phyloP scores from a whole-genome alignment of 2,113 vertebrate genomes.

The Galeopterus variegatus region DNA sequence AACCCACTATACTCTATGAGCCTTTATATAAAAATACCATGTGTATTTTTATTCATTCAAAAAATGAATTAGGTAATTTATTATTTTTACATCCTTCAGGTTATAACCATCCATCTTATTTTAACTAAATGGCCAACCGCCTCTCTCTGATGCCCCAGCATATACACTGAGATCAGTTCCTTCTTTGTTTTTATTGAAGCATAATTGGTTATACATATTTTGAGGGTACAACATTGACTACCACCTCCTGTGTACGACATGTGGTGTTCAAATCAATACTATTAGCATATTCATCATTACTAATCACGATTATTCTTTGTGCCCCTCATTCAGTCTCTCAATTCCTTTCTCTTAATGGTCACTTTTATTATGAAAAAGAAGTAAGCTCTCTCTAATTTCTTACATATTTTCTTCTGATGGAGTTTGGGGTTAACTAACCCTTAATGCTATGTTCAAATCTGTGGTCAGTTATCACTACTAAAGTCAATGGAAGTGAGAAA shows the following conservation, averaged over 20 bases:
- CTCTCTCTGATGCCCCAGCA: background rate
- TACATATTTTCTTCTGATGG: conserved; percentile 60
- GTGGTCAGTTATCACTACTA: conserved; percentile 55
- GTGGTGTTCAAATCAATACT: too few relatives aligned
- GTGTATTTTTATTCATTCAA: background rate
- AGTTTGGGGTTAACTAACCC: conserved; percentile 64
- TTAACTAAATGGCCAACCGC: background rate
- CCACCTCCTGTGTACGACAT: too few relatives aligned
- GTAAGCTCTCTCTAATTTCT: conserved; percentile 62
- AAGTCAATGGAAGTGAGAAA: conserved; percentile 69
- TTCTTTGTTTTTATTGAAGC: background rate
- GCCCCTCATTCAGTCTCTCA: too few relatives aligned
- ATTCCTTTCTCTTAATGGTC: background rate
- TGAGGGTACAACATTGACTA: too few relatives aligned
- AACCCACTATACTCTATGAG: background rate
- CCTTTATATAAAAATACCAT: background rate
- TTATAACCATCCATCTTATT: background rate
- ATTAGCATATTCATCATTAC: too few relatives aligned
- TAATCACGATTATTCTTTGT: too few relatives aligned
- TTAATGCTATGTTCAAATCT: conserved; percentile 47
- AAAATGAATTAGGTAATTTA: background rate
- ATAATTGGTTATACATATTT: too few relatives aligned
- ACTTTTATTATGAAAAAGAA: conserved; percentile 57
- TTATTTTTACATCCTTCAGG: background rate
- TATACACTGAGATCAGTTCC: background rate